These are phyloP conservation scores for Graphium colonna DNA, from an alignment of 2,888 invertebrate genomes.

Conservation along the genomic window DNA sequence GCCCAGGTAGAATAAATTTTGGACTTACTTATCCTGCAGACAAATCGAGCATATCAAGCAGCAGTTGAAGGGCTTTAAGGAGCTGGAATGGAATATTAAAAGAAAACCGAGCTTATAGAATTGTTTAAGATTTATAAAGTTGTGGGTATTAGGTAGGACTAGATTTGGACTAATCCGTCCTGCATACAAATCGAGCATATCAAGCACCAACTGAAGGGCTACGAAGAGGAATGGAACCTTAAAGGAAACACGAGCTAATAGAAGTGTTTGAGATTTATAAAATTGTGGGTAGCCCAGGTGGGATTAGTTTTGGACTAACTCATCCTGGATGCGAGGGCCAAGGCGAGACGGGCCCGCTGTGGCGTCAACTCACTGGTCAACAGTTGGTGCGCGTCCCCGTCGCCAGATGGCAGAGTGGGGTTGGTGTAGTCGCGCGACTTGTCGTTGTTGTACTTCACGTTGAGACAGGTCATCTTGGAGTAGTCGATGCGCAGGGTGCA, in stretches of 20 bases:
- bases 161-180: constrained; percentile 83
- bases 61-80: background rate
- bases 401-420: constrained; percentile 97
- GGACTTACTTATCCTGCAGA: too few relatives aligned
- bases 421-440: constrained; percentile 99
- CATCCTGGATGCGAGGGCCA: constrained; percentile 80
- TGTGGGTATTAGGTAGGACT: constrained; percentile 56
- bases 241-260: constrained; percentile 20
- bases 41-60: too few relatives aligned
- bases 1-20: too few relatives aligned
- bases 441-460: constrained; percentile 99
- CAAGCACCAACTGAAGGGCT: too few relatives aligned
- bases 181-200: too few relatives aligned
- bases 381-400: constrained; percentile 83
- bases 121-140: constrained; percentile 43
- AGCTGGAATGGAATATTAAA: constrained; percentile 3
- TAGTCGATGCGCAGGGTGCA: constrained; percentile 99
- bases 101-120: constrained; percentile 19
- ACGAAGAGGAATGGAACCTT: too few relatives aligned
- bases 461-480: constrained; percentile 98
- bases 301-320: constrained; percentile 80
- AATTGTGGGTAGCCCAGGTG: constrained; percentile 52
- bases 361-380: constrained; percentile 84
- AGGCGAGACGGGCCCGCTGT: constrained; percentile 73
- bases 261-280: constrained; percentile 38